Evolutionary conservation across 2,113 vertebrate genomes (phyloP).

Genomic region (Mus spicilegus): DNA sequence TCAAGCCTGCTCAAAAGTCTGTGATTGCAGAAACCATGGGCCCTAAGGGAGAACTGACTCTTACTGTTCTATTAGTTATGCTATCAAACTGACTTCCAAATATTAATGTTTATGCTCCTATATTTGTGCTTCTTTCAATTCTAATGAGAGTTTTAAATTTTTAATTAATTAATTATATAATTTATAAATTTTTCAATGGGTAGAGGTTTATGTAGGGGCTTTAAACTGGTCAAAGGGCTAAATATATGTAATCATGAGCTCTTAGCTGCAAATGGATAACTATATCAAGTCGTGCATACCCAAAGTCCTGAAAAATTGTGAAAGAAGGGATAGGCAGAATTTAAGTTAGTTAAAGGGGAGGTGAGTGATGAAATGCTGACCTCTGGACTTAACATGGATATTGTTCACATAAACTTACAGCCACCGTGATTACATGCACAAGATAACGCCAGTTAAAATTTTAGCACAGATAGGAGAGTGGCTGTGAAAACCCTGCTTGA

Average conservation of each 20-base stretch:
- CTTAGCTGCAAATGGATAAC: not conserved
- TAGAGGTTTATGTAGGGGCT: not conserved
- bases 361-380: not conserved
- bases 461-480: not conserved
- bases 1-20: not conserved
- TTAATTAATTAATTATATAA: no score
- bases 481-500: not conserved
- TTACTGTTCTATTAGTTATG: not conserved
- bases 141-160: not conserved
- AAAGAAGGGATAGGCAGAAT: no score
- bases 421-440: not conserved
- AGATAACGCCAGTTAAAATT: not conserved
- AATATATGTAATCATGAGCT: not conserved
- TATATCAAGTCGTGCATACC: not conserved
- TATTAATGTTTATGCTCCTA: not conserved
- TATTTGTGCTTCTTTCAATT: not conserved
- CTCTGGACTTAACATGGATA: not conserved
- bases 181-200: not conserved
- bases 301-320: no score
- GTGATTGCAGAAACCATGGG: not conserved
- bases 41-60: not conserved
- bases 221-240: not conserved
- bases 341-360: no score
- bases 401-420: not conserved
- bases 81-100: not conserved